Evolutionary conservation across 2,113 vertebrate species (phyloP).

Genomic region (Poicephalus meyeri): DNA sequence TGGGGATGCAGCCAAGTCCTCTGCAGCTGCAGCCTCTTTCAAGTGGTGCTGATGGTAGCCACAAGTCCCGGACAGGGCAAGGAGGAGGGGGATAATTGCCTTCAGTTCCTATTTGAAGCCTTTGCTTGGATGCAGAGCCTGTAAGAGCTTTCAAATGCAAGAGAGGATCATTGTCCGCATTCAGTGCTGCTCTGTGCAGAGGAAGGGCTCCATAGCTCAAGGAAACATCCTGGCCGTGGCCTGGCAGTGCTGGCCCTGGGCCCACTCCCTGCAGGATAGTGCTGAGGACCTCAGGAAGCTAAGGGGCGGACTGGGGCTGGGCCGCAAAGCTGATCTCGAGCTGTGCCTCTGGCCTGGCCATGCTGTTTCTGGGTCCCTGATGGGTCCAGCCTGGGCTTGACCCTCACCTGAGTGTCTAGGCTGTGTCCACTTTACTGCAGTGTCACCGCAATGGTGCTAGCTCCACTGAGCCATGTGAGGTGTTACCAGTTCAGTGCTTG

Average conservation of each 20-base stretch:
- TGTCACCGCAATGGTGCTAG: too few species aligned
- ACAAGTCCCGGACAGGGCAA: neutral
- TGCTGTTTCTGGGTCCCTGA: neutral
- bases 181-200: neutral
- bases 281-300: rapidly evolving
- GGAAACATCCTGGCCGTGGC: rapidly evolving
- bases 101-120: neutral
- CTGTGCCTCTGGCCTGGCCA: neutral
- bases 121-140: neutral
- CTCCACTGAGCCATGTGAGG: too few species aligned
- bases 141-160: neutral
- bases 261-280: rapidly evolving
- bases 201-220: neutral
- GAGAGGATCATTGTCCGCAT: neutral
- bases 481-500: neutral
- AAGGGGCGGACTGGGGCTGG: rapidly evolving
- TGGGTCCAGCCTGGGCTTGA: neutral
- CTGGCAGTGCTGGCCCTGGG: neutral
- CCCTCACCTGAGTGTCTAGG: neutral
- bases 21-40: rapidly evolving
- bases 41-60: neutral
- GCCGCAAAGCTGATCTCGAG: neutral
- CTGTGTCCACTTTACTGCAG: neutral
- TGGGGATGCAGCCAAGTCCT: neutral
- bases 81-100: neutral